These are phyloP conservation scores for Liolophura sinensis DNA, from an alignment of 1,140 invertebrate genomes.

Conservation along the genomic window DNA sequence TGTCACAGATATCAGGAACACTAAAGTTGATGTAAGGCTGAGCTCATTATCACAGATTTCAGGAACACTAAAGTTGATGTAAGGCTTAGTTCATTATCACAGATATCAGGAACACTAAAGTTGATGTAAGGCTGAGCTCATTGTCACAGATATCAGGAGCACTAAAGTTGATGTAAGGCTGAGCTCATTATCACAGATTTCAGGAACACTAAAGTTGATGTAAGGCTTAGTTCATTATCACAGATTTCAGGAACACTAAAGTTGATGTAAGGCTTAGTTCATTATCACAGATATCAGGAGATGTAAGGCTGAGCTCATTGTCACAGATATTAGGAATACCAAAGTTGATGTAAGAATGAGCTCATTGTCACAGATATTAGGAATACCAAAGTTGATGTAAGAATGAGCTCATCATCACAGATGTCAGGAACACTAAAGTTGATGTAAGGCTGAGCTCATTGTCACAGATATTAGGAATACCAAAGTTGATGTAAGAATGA, in stretches of 20 bases:
- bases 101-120: constrained; percentile 45
- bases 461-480: constrained; percentile 49
- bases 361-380: constrained; percentile 48
- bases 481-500: constrained; percentile 47
- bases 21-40: constrained; percentile 48
- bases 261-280: too few species aligned
- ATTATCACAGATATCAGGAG: constrained; percentile 48
- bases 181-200: constrained; percentile 49
- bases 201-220: constrained; percentile 46
- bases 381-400: constrained; percentile 47
- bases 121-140: too few species aligned
- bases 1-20: constrained; percentile 47
- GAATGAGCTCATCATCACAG: too few species aligned
- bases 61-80: constrained; percentile 48
- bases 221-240: too few species aligned
- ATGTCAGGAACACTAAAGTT: constrained; percentile 46
- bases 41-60: constrained; percentile 47
- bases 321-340: constrained; percentile 47
- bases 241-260: constrained; percentile 47
- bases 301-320: constrained; percentile 46
- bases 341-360: constrained; percentile 49
- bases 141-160: constrained; percentile 47
- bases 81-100: too few species aligned
- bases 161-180: constrained; percentile 48
- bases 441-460: too few species aligned